Conservation (phyloP, 2,888 invertebrate genomes). For the Strigamia transsilvanica region DNA sequence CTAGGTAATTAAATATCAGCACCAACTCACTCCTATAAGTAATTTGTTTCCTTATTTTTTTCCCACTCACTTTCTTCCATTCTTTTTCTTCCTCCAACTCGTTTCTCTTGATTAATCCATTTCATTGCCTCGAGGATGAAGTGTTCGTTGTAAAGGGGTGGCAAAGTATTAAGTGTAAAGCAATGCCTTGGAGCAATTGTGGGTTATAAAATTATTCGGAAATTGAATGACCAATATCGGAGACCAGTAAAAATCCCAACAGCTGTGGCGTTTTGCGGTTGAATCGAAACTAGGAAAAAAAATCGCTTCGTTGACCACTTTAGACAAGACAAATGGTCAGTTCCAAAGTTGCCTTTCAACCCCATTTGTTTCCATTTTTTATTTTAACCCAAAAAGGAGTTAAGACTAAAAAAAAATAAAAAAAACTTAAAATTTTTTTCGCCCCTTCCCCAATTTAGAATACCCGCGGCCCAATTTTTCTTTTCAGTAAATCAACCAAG, state of each 20-base stretch:
- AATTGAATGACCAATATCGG: constrained; percentile 35
- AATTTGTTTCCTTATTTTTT: not conserved
- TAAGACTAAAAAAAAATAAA: not conserved
- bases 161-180: constrained; percentile 28
- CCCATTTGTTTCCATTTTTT: not conserved
- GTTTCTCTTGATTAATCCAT: not conserved
- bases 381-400: not conserved
- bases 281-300: not conserved
- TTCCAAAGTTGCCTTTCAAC: constrained; percentile 10
- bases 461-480: not conserved
- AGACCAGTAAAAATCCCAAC: constrained; percentile 35
- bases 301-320: constrained; percentile 10
- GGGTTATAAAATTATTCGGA: constrained; percentile 38
- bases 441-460: not conserved
- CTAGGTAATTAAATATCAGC: not conserved
- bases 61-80: not conserved
- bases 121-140: constrained; percentile 12
- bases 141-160: constrained; percentile 7
- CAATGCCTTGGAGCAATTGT: constrained; percentile 27
- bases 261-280: constrained; percentile 25
- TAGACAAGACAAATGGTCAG: constrained; percentile 31
- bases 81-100: not conserved
- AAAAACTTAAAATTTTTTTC: too few relatives aligned
- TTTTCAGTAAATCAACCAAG: not conserved
- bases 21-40: not conserved